These are phyloP conservation scores for Eufriesea mexicana DNA, from an alignment of 1,140 invertebrate genomes.

Conservation along the genomic window DNA sequence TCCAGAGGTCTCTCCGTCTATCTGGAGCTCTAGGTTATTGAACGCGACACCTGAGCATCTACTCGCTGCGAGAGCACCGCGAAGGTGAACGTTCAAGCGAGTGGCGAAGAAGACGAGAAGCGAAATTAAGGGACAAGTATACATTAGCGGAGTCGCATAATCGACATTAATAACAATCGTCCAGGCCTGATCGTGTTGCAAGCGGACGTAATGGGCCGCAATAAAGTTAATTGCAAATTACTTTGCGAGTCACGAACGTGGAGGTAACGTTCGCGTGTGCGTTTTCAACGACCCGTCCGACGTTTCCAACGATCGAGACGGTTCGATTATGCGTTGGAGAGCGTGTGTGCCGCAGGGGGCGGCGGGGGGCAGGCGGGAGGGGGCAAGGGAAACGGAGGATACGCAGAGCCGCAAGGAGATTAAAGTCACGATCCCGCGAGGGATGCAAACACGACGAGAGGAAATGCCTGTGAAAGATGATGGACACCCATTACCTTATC, in stretches of 20 bases:
- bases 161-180: constrained; percentile 43
- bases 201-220: constrained; percentile 55
- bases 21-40: too few relatives aligned
- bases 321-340: too few relatives aligned
- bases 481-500: constrained; percentile 76
- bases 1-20: too few relatives aligned
- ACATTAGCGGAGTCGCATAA: constrained; percentile 23
- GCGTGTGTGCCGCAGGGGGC: too few relatives aligned
- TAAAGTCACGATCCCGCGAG: constrained; percentile 25
- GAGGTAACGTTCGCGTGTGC: background rate
- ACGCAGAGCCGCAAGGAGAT: background rate
- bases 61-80: too few relatives aligned
- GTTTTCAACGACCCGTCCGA: background rate
- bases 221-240: constrained; percentile 53
- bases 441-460: constrained; percentile 46
- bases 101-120: background rate
- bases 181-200: constrained; percentile 29
- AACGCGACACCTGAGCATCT: too few relatives aligned
- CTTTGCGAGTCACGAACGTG: constrained; percentile 33
- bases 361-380: background rate
- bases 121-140: constrained; percentile 14
- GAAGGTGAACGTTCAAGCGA: constrained; percentile 6
- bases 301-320: too few relatives aligned
- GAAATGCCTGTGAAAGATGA: constrained; percentile 75
- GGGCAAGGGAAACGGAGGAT: background rate